Evolutionary conservation across 2,888 invertebrate species (phyloP).

Genomic region (Eustalomyia histrio): DNA sequence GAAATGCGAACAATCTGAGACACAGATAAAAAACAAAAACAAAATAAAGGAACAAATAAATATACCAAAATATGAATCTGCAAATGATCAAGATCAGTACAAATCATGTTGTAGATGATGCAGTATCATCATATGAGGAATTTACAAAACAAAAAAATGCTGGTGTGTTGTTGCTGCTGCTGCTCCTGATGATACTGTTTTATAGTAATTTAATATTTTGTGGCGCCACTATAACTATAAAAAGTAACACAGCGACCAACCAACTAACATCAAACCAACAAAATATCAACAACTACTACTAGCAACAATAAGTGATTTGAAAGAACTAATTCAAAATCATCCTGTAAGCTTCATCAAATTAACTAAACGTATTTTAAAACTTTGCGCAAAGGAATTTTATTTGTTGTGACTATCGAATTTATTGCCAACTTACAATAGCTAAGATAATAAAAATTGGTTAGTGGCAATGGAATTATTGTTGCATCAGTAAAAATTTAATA

Average conservation of each 20-base stretch:
- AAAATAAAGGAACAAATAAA: slow-evolving; percentile 33
- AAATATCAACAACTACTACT: slow-evolving; percentile 36
- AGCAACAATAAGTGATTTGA: slow-evolving; percentile 5
- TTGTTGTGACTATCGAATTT: too few relatives aligned
- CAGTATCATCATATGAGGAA: slow-evolving; percentile 51
- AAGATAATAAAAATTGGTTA: too few relatives aligned
- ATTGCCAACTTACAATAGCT: too few relatives aligned
- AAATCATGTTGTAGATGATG: slow-evolving; percentile 50
- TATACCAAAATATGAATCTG: slow-evolving; percentile 29
- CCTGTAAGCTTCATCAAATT: too few relatives aligned
- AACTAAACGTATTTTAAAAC: too few relatives aligned
- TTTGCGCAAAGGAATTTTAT: too few relatives aligned
- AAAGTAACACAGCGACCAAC: slow-evolving; percentile 62
- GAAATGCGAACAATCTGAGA: neutral
- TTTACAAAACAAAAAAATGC: slow-evolving; percentile 32
- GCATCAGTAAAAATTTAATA: too few relatives aligned
- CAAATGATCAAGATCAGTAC: slow-evolving; percentile 53
- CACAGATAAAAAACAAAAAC: slow-evolving; percentile 18
- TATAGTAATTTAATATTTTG: slow-evolving; percentile 77
- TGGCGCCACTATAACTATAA: slow-evolving; percentile 78
- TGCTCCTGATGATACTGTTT: slow-evolving; percentile 51
- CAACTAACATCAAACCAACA: slow-evolving; percentile 20
- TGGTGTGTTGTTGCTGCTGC: slow-evolving; percentile 10
- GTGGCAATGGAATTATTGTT: too few relatives aligned
- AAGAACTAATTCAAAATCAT: neutral